Percentiles rank a stretch among this genome's conserved stretches.
Conservation (phyloP, 2,797 vertebrate species). For the Tangara arthus region DNA sequence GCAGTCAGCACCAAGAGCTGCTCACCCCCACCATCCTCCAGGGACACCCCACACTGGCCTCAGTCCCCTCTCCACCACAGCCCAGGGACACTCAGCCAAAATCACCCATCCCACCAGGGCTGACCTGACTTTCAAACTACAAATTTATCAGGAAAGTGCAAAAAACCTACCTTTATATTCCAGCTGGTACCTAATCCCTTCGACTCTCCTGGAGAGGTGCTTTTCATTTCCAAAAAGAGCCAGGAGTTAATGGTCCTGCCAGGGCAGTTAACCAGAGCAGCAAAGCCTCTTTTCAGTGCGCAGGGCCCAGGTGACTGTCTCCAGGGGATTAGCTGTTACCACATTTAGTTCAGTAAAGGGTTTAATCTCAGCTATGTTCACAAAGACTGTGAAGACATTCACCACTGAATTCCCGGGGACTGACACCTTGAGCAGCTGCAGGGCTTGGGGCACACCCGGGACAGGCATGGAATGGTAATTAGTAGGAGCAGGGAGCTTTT, state of each 20-base stretch:
- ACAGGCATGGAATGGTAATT: background rate
- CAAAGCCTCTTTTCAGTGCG: constrained; percentile 62
- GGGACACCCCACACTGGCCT: background rate
- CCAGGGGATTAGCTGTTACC: constrained; percentile 69
- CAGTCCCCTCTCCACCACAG: background rate
- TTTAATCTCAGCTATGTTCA: constrained; percentile 64
- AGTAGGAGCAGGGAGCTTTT: background rate
- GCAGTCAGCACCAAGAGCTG: background rate
- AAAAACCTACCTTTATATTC: background rate
- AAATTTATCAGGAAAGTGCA: background rate
- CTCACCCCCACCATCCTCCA: rapidly evolving
- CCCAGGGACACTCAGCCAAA: background rate
- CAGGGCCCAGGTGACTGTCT: constrained; percentile 63
- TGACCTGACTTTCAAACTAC: background rate
- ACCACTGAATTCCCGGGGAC: background rate
- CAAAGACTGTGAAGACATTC: background rate
- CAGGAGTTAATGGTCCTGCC: constrained; percentile 4
- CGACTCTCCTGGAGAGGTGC: background rate
- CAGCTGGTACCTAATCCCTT: background rate
- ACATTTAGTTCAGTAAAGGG: constrained; percentile 71
- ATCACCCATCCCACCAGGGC: background rate
- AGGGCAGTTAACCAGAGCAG: constrained; percentile 31
- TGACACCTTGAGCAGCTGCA: background rate
- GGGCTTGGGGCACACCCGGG: background rate
- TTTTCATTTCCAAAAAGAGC: constrained; percentile 21